phyloP scores from a whole-genome alignment of 2,888 invertebrate genomes.

The Oxyscelio sp. region DNA sequence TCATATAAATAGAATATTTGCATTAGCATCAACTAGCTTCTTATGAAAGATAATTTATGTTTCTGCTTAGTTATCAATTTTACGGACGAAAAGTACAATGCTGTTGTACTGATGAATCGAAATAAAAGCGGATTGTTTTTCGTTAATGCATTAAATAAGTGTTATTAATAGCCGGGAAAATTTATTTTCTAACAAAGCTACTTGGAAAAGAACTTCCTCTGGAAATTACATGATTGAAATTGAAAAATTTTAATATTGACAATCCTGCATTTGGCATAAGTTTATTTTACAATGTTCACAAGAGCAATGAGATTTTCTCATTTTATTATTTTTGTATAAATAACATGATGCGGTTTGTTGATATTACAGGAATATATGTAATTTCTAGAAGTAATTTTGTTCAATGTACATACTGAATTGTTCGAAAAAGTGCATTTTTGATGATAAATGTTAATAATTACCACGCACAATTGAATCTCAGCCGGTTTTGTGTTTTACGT shows the following conservation, averaged over 20 bases:
- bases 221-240: too few species aligned
- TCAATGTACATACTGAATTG: too few species aligned
- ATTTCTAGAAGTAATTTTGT: too few species aligned
- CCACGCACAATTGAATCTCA: slow-evolving; percentile 13
- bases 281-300: too few species aligned
- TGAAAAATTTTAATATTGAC: too few species aligned
- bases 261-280: too few species aligned
- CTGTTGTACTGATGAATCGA: slow-evolving; percentile 31
- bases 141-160: slow-evolving; percentile 26
- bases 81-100: slow-evolving; percentile 17
- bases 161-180: slow-evolving; percentile 23
- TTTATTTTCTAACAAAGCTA: slow-evolving; percentile 6
- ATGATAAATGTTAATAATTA: slow-evolving; percentile 14
- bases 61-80: slow-evolving; percentile 24
- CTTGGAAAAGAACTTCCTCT: too few species aligned
- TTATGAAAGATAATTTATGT: slow-evolving; percentile 27
- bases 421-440: slow-evolving; percentile 29
- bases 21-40: slow-evolving; percentile 1
- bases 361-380: too few species aligned
- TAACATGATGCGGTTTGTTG: too few species aligned
- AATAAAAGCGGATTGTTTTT: slow-evolving; percentile 25
- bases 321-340: too few species aligned
- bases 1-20: slow-evolving; percentile 1
- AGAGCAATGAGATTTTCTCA: too few species aligned
- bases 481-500: background rate